phyloP scores from a whole-genome alignment of 2,888 invertebrate species.

The Idaea dimidiata region DNA sequence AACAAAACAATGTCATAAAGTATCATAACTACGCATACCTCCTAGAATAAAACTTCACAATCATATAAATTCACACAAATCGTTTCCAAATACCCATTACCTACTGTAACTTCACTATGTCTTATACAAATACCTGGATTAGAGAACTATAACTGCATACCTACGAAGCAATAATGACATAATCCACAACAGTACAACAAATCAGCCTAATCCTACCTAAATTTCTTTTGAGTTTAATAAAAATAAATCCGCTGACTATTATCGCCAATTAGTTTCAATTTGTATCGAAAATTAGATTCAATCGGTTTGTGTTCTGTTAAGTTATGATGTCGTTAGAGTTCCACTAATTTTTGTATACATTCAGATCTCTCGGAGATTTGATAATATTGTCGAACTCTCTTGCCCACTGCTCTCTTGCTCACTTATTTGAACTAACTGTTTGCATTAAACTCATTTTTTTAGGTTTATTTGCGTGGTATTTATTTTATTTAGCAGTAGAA shows the following conservation, averaged over 20 bases:
- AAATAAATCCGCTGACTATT: constrained; percentile 20
- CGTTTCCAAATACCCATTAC: not conserved
- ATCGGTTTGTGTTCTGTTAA: not conserved
- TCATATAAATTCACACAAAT: not conserved
- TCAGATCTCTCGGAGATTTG: not conserved
- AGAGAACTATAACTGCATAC: not conserved
- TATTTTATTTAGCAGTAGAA: too few species aligned
- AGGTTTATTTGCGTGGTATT: too few species aligned
- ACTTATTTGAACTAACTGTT: too few species aligned
- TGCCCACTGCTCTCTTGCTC: too few species aligned
- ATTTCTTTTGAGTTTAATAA: constrained; percentile 25
- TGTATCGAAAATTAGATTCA: not conserved
- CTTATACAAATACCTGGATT: not conserved
- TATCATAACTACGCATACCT: not conserved
- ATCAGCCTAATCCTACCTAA: constrained; percentile 23
- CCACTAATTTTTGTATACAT: not conserved
- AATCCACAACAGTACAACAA: constrained; percentile 17
- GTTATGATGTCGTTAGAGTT: not conserved
- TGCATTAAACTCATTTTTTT: too few species aligned
- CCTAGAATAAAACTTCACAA: not conserved
- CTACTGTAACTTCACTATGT: not conserved
- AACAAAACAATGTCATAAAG: not conserved
- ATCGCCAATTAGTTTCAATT: not conserved
- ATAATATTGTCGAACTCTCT: not conserved
- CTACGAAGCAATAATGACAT: constrained; percentile 18